Percentiles rank a stretch among this genome's conserved stretches.
Conservation (phyloP, 2,797 vertebrate species). For the Allobates femoralis region DNA sequence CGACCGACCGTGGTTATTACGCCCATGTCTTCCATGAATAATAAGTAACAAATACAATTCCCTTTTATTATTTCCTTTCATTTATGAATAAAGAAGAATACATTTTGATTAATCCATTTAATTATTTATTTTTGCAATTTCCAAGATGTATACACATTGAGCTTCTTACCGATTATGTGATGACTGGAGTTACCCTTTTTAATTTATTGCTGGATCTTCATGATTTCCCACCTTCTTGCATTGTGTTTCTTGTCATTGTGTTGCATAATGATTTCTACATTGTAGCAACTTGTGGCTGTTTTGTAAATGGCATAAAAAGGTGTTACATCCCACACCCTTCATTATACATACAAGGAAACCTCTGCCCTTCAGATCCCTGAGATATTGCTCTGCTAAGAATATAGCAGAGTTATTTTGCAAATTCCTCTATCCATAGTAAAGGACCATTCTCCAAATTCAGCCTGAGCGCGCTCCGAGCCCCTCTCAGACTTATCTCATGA, state of each 20-base stretch:
- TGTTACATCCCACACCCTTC: neutral
- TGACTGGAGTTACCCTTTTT: too few species aligned
- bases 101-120: too few species aligned
- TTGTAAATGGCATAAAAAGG: neutral
- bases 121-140: too few species aligned
- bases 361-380: neutral
- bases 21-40: too few species aligned
- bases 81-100: too few species aligned
- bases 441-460: neutral
- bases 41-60: too few species aligned
- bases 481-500: neutral
- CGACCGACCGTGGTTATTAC: too few species aligned
- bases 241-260: neutral
- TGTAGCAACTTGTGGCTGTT: neutral
- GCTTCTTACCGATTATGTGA: too few species aligned
- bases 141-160: too few species aligned
- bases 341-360: neutral
- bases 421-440: neutral
- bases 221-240: too few species aligned
- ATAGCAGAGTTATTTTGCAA: neutral
- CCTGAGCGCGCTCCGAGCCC: neutral
- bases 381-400: neutral
- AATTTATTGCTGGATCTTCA: too few species aligned
- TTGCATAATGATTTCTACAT: neutral
- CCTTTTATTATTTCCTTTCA: too few species aligned